Percentiles rank a stretch among this genome's conserved stretches.
Conservation (phyloP, 2,113 vertebrate genomes). For the Cheilinus undulatus region DNA sequence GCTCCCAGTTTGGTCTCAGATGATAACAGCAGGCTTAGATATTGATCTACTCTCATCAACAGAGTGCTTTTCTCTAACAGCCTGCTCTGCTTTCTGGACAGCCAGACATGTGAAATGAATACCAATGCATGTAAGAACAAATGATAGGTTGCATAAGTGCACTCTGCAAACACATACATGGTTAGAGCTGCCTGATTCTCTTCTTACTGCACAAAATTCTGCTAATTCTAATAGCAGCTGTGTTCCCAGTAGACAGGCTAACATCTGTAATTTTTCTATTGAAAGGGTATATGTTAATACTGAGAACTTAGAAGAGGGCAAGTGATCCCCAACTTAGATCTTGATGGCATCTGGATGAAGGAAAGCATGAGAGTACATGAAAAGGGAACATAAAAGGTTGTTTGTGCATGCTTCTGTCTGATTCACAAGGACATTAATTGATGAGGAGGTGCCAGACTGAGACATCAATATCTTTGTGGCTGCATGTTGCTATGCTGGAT, state of each 20-base stretch:
- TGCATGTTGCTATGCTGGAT: constrained; percentile 11
- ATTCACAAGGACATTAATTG: constrained; percentile 1
- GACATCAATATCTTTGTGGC: constrained; percentile 34
- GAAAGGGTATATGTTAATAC: constrained; percentile 6
- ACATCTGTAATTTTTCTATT: not conserved
- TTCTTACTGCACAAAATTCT: no score
- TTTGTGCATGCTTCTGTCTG: constrained; percentile 3
- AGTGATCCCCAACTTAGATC: not conserved
- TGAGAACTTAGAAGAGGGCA: not conserved
- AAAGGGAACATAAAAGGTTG: constrained; percentile 5
- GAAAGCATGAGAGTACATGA: not conserved
- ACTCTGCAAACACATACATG: no score
- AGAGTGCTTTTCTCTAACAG: constrained; percentile 65
- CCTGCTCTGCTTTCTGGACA: constrained; percentile 47
- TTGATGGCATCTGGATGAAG: not conserved
- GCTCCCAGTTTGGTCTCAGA: constrained; percentile 62
- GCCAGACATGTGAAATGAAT: constrained; percentile 58
- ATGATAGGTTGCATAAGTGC: not conserved
- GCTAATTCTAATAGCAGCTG: not conserved
- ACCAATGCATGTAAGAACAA: constrained; percentile 45
- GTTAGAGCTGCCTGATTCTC: no score
- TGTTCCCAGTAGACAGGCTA: constrained; percentile 8
- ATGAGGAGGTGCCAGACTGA: not conserved
- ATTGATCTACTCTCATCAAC: constrained; percentile 77
- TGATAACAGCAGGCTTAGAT: constrained; percentile 70